Percentiles rank a stretch among this genome's conserved stretches.
phyloP scores from a whole-genome alignment of 2,113 vertebrate species.

The Microcebus tavaratra region DNA sequence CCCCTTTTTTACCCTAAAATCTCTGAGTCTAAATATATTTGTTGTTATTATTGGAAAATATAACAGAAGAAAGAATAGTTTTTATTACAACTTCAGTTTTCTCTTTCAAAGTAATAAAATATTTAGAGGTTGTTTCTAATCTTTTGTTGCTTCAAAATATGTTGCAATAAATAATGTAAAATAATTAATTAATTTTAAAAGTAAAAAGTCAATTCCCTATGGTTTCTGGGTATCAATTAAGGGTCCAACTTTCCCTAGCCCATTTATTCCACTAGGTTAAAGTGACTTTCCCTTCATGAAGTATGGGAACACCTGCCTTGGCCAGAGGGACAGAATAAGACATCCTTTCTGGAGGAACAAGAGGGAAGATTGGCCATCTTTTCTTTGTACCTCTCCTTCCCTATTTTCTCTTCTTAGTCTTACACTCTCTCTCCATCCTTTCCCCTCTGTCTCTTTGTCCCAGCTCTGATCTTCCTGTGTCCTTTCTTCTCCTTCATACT shows the following conservation, averaged over 20 bases:
- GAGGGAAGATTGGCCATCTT: not conserved
- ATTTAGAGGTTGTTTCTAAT: too few species aligned
- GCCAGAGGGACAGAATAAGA: not conserved
- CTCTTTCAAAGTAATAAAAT: not conserved
- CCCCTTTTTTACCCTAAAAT: not conserved
- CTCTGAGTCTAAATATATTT: not conserved
- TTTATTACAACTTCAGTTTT: not conserved
- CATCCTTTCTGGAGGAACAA: not conserved
- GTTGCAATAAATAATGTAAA: too few species aligned
- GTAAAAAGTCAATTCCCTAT: not conserved
- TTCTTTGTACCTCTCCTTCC: not conserved
- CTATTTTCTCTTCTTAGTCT: not conserved
- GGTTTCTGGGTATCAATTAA: not conserved
- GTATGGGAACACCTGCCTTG: not conserved
- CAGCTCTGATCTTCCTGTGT: not conserved
- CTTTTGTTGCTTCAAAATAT: too few species aligned
- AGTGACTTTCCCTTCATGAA: not conserved
- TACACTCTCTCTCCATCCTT: not conserved
- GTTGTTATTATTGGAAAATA: conserved; percentile 1
- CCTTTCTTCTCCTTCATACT: not conserved
- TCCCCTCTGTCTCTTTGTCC: not conserved
- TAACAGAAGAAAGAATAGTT: not conserved
- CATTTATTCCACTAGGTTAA: not conserved
- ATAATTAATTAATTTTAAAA: not conserved
- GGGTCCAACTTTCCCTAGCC: not conserved